Conservation (phyloP, 2,888 invertebrate genomes). For the Diarsia brunnea region DNA sequence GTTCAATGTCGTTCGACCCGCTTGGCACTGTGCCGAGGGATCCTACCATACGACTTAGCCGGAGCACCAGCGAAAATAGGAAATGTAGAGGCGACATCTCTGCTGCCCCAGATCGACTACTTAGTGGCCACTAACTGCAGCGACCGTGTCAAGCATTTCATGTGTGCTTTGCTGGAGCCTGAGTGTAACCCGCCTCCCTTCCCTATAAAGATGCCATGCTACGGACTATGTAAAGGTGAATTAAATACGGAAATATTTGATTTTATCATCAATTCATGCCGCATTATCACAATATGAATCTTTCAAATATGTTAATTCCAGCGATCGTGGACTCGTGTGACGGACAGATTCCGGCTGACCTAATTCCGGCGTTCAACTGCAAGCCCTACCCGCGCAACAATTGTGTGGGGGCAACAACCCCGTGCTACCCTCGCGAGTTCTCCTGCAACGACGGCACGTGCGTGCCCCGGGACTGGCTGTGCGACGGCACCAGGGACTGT, state of each 20-base stretch:
- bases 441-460: constrained; percentile 91
- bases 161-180: constrained; percentile 92
- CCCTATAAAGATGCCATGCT: constrained; percentile 91
- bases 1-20: constrained; percentile 90
- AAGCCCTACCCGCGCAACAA: constrained; percentile 91
- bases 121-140: constrained; percentile 92
- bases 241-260: neutral
- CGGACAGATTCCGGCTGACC: constrained; percentile 90
- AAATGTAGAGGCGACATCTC: constrained; percentile 80
- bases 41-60: constrained; percentile 93
- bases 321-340: constrained; percentile 92
- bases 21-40: constrained; percentile 90
- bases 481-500: constrained; percentile 92
- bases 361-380: constrained; percentile 91
- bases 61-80: constrained; percentile 85
- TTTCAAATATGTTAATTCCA: constrained; percentile 73
- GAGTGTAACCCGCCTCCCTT: constrained; percentile 92
- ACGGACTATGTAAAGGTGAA: constrained; percentile 92
- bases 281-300: neutral
- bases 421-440: constrained; percentile 90
- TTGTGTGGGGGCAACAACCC: constrained; percentile 88
- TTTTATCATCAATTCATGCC: neutral
- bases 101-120: constrained; percentile 91
- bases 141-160: constrained; percentile 91
- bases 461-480: constrained; percentile 92